These are phyloP conservation scores for Lates calcarifer DNA, from an alignment of 2,113 vertebrate genomes.

Conservation along the genomic window DNA sequence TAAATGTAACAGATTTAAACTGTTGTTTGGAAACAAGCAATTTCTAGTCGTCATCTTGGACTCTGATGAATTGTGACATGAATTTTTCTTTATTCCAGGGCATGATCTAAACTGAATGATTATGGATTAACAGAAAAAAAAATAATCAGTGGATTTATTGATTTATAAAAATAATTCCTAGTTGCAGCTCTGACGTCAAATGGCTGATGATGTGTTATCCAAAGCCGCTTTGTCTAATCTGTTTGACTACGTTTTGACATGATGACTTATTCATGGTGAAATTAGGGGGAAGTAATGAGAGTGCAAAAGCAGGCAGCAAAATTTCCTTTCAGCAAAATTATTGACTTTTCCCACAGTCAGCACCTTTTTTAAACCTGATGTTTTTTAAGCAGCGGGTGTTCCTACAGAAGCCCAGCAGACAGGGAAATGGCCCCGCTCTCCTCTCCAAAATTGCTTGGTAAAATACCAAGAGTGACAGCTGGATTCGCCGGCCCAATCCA, in stretches of 20 bases:
- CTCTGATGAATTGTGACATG: neutral
- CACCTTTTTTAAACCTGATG: neutral
- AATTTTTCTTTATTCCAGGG: neutral
- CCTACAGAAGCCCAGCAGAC: neutral
- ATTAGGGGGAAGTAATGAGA: neutral
- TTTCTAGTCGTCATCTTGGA: neutral
- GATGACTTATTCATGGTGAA: neutral
- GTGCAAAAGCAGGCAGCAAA: neutral
- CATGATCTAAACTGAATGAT: neutral
- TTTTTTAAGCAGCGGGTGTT: neutral
- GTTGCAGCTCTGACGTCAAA: neutral
- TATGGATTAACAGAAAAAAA: too few relatives aligned
- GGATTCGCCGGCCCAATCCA: neutral
- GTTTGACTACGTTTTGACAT: neutral
- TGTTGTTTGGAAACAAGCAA: neutral
- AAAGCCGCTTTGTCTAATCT: slow-evolving; percentile 13
- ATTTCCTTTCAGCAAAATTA: neutral
- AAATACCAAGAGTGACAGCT: slow-evolving; percentile 10
- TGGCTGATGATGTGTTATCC: neutral
- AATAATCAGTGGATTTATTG: too few relatives aligned
- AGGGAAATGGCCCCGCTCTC: neutral
- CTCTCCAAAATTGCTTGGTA: neutral
- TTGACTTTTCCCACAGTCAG: neutral
- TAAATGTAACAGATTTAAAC: too few relatives aligned
- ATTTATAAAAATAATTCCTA: neutral